phyloP scores from a whole-genome alignment of 1,140 invertebrate genomes.

The Hyles euphorbiae region DNA sequence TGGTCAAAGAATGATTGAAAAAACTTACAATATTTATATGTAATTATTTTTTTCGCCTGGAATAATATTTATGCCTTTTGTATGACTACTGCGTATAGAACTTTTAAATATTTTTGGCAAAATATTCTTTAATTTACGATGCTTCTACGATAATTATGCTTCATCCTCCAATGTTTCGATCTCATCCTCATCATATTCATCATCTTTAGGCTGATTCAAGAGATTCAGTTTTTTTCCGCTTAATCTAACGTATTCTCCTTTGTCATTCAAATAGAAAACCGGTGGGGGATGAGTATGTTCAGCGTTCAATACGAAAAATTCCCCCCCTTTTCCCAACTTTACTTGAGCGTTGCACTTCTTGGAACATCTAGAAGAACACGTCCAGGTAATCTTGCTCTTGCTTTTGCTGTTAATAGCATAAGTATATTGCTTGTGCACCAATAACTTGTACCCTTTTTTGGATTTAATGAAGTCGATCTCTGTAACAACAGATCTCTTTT shows the following conservation, averaged over 20 bases:
- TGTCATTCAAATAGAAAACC: slow-evolving; percentile 38
- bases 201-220: neutral
- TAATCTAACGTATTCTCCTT: slow-evolving; percentile 40
- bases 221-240: slow-evolving; percentile 17
- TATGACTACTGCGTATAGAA: too few species aligned
- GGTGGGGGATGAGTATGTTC: slow-evolving; percentile 41
- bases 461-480: slow-evolving; percentile 58
- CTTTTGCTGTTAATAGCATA: slow-evolving; percentile 41
- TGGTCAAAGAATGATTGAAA: too few species aligned
- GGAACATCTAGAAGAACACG: slow-evolving; percentile 49
- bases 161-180: slow-evolving; percentile 1
- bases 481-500: slow-evolving; percentile 24
- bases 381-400: slow-evolving; percentile 33
- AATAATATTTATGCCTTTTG: too few species aligned
- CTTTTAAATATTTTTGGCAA: too few species aligned
- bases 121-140: too few species aligned
- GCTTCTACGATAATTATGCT: neutral
- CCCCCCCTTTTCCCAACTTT: slow-evolving; percentile 28
- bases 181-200: neutral
- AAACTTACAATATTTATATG: too few species aligned
- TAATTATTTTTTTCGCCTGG: too few species aligned
- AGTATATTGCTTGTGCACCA: slow-evolving; percentile 46
- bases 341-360: slow-evolving; percentile 48
- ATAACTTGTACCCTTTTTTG: slow-evolving; percentile 42
- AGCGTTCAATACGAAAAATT: slow-evolving; percentile 32